A percentile compares a stretch with the other conserved stretches of the same genome.
Evolutionary conservation across 2,888 invertebrate genomes (phyloP).

Genomic region (Sarcophaga carnaria): DNA sequence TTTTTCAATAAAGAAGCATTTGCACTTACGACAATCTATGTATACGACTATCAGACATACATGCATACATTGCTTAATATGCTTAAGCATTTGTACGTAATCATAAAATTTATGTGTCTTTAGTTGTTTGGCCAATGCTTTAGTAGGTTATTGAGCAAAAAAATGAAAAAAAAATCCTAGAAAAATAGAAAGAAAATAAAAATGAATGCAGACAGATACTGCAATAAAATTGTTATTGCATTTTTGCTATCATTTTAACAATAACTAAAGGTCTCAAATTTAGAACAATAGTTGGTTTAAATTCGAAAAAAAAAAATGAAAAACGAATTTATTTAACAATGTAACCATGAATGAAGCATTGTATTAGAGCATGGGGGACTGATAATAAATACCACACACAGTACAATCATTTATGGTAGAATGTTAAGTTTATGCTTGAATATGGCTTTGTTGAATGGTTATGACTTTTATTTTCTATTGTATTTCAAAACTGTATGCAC

Average conservation of each 20-base stretch:
- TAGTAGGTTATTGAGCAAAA: constrained; percentile 4
- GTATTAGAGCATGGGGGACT: neutral
- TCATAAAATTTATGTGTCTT: constrained; percentile 13
- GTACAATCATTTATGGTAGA: neutral
- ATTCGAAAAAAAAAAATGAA: neutral
- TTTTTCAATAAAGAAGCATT: no score
- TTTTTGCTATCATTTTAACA: constrained; percentile 43
- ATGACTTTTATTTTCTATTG: no score
- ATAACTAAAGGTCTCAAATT: constrained; percentile 35
- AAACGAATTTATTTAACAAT: neutral
- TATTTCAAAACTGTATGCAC: no score
- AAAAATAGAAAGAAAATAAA: neutral
- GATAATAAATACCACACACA: neutral
- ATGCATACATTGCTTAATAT: neutral
- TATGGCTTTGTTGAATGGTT: neutral
- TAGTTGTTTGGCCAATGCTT: constrained; percentile 9
- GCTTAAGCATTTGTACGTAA: neutral
- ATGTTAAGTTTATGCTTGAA: neutral
- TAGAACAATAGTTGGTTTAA: constrained; percentile 10
- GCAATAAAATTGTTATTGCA: constrained; percentile 36
- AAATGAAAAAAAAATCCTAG: neutral
- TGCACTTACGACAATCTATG: no score
- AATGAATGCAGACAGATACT: neutral
- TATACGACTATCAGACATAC: no score
- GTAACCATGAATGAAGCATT: neutral